Conservation (phyloP, 2,113 vertebrate species). For the Salvator merianae region DNA sequence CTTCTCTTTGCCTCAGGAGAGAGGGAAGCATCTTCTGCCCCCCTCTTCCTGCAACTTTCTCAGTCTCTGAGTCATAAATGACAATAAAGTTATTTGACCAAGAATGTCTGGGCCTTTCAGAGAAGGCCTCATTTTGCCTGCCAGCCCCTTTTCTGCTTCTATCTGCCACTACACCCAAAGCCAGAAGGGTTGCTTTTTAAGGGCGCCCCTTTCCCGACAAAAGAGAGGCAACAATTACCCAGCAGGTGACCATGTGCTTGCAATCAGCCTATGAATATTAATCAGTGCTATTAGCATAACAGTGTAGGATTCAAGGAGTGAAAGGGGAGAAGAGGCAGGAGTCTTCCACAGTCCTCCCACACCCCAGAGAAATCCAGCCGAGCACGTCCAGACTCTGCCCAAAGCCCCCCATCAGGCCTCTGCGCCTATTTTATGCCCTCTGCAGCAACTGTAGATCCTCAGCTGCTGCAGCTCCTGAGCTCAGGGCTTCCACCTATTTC, state of each 20-base stretch:
- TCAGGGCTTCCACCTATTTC: no score
- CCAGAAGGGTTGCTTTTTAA: background rate
- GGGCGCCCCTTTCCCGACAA: conserved; percentile 4
- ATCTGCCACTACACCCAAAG: background rate
- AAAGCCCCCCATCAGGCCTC: no score
- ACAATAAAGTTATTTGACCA: background rate
- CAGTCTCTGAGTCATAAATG: background rate
- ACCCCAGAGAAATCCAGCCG: no score
- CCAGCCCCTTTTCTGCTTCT: background rate
- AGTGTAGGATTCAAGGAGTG: background rate
- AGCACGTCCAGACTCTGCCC: no score
- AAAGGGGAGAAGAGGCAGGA: background rate
- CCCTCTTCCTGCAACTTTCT: no score
- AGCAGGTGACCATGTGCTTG: conserved; percentile 34
- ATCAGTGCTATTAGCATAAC: conserved; percentile 56
- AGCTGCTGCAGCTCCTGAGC: background rate
- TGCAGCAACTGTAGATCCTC: background rate
- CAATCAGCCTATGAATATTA: conserved; percentile 64
- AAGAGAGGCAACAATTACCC: background rate
- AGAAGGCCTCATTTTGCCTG: background rate
- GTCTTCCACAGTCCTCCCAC: background rate
- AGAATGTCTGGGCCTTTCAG: no score
- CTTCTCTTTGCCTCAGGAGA: no score
- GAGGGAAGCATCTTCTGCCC: no score
- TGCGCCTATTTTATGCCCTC: background rate